Conservation (phyloP, 2,888 invertebrate genomes). For the Dynastes tityus region DNA sequence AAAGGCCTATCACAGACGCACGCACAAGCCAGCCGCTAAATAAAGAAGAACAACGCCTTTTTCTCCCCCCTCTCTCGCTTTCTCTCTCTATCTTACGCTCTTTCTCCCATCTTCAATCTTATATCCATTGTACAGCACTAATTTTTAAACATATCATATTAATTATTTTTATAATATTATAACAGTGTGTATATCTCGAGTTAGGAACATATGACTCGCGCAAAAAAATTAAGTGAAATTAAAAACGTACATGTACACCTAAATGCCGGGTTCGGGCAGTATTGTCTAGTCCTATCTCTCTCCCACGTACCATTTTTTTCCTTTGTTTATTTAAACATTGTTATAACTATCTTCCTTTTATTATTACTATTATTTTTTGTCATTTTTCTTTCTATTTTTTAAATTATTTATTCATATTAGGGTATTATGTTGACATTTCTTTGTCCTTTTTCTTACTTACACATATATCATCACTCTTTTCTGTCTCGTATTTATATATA, state of each 20-base stretch:
- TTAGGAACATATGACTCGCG: slow-evolving; percentile 68
- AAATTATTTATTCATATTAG: slow-evolving; percentile 7
- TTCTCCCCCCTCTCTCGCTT: not conserved
- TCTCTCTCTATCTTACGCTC: slow-evolving; percentile 50
- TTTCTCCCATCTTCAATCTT: slow-evolving; percentile 47
- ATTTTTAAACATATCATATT: slow-evolving; percentile 58
- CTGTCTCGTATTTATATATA: not conserved
- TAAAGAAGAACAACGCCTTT: slow-evolving; percentile 39
- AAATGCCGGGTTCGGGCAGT: slow-evolving; percentile 63
- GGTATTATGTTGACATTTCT: not conserved
- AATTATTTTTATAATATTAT: slow-evolving; percentile 40
- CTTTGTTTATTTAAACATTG: not conserved
- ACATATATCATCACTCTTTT: slow-evolving; percentile 21
- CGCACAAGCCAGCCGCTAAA: slow-evolving; percentile 59
- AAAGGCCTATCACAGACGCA: slow-evolving; percentile 68
- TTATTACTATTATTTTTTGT: slow-evolving; percentile 45
- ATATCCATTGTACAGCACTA: slow-evolving; percentile 64
- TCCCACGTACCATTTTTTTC: slow-evolving; percentile 1
- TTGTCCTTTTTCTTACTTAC: slow-evolving; percentile 8
- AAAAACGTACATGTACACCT: slow-evolving; percentile 64
- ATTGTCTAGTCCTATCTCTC: slow-evolving; percentile 56
- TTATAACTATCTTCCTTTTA: slow-evolving; percentile 53
- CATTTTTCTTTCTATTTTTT: too few relatives aligned
- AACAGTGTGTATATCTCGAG: slow-evolving; percentile 64
- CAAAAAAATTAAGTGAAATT: slow-evolving; percentile 63